These are phyloP conservation scores for Peromyscus californicus DNA, from an alignment of 2,113 vertebrate species.

Conservation along the genomic window DNA sequence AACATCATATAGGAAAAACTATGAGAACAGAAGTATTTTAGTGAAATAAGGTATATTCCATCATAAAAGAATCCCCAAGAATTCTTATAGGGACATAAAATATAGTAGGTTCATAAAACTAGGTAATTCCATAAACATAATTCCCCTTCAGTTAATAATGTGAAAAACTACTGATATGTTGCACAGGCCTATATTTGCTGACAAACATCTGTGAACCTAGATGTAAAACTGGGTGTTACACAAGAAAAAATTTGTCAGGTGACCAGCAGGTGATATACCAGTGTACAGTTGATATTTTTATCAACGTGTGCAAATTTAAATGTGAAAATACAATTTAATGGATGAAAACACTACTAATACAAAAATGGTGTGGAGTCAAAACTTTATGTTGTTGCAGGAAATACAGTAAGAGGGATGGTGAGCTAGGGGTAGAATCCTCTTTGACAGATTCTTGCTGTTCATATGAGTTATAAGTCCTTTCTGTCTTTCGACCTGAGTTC, in stretches of 20 bases:
- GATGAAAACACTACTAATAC: not conserved
- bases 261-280: not conserved
- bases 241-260: not conserved
- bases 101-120: constrained; percentile 45
- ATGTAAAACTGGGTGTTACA: constrained; percentile 1
- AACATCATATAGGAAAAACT: constrained; percentile 49
- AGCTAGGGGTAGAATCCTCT: not conserved
- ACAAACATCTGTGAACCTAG: constrained; percentile 21
- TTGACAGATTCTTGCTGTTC: not conserved
- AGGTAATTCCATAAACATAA: constrained; percentile 52
- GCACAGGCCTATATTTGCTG: not conserved
- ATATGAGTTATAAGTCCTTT: not conserved
- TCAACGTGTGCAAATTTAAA: not conserved
- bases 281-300: not conserved
- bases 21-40: constrained; percentile 27
- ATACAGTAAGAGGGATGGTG: not conserved
- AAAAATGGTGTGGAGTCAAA: not conserved
- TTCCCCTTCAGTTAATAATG: constrained; percentile 10
- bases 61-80: constrained; percentile 53
- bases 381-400: not conserved
- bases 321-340: not conserved
- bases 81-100: constrained; percentile 52
- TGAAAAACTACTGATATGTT: constrained; percentile 30
- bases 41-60: constrained; percentile 49
- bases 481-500: not conserved